Base-by-base conservation (phyloP, 2,797 vertebrate species). In the Notolabrus celidotus region DNA sequence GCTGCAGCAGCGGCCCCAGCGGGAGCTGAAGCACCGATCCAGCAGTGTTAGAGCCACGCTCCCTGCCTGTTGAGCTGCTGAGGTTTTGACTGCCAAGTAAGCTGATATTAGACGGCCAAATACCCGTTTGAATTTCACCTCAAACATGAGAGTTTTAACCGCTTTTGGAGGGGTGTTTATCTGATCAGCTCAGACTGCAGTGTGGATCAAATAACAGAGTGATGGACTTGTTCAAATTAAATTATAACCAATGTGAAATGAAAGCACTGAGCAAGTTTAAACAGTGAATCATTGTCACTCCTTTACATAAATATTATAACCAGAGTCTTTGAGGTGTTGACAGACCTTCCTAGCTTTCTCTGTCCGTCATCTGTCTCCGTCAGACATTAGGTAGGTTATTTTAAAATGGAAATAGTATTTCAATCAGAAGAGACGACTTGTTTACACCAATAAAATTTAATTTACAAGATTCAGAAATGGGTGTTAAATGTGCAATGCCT, bases 11-110 rank as follows among this genome's bases (percentile, higher is more conserved):
- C 20, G 22, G 57, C 56, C 59, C 66, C 82, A 36, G 68, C 43
- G 50, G 81, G 85, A 83, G 72, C 70, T 23, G 57, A 66, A 68
- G 63, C 70, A 55, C 29, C 42, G 27, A 54, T 77, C 60, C 69
- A 60, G 71, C 74, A 49, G 64, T 11, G 60, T 54, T n/a, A 23
- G 49, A 77, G 57, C 29, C 67, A 36, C 10, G 19, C 63, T 62
- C 54, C 22, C 38, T 51, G 64, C 54, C 70, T 68, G 41, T 75
- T 61, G 60, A 83, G 70, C 56, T 25, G 60, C 71, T 64, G 72
- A 65, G 47, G 69, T 71, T 41, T 45, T 46, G 36, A 59, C 67
- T 71, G 62, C 59, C 52, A 76, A 67, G 57, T 49, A 55, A 74
- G 61, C 43, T 73, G 69, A 75, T 75, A 73, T 60, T 58, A 63